A percentile compares a stretch with the other conserved stretches of the same genome.
phyloP scores from a whole-genome alignment of 2,797 vertebrate species.

The Lacerta agilis region DNA sequence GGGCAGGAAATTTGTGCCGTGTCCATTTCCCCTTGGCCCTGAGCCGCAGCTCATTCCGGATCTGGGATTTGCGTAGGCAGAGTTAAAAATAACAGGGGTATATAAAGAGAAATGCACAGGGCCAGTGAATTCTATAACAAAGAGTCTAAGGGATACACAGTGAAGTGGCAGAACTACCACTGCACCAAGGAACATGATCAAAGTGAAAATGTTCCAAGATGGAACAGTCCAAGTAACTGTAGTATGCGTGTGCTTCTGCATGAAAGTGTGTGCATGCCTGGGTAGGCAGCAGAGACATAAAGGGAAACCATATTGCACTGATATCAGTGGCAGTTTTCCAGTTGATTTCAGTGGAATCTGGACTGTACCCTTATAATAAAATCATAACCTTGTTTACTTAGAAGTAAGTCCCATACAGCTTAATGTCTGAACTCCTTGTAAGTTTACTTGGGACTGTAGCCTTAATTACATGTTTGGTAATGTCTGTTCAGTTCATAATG shows the following conservation, averaged over 20 bases:
- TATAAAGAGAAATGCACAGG: constrained; percentile 77
- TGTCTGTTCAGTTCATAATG: background rate
- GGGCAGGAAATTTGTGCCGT: constrained; percentile 85
- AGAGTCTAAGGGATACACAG: constrained; percentile 31
- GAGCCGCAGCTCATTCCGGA: constrained; percentile 81
- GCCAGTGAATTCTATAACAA: constrained; percentile 47
- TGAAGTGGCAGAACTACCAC: constrained; percentile 51
- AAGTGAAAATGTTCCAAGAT: constrained; percentile 53
- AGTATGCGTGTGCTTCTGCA: accelerated
- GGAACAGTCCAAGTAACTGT: background rate
- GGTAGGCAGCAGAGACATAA: background rate
- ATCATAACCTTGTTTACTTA: background rate
- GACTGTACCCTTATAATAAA: background rate
- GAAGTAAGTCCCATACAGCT: background rate
- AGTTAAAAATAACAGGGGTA: constrained; percentile 89
- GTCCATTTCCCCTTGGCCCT: constrained; percentile 90
- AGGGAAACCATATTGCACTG: background rate
- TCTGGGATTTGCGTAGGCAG: constrained; percentile 86
- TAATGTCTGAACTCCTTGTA: background rate
- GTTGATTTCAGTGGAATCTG: background rate
- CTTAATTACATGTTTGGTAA: background rate
- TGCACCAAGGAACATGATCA: constrained; percentile 60
- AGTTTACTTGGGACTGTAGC: background rate
- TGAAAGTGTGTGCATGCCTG: background rate
- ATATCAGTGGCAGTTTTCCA: background rate